Conservation (phyloP, 2,888 invertebrate genomes). For the Eupelmus urozonus region DNA sequence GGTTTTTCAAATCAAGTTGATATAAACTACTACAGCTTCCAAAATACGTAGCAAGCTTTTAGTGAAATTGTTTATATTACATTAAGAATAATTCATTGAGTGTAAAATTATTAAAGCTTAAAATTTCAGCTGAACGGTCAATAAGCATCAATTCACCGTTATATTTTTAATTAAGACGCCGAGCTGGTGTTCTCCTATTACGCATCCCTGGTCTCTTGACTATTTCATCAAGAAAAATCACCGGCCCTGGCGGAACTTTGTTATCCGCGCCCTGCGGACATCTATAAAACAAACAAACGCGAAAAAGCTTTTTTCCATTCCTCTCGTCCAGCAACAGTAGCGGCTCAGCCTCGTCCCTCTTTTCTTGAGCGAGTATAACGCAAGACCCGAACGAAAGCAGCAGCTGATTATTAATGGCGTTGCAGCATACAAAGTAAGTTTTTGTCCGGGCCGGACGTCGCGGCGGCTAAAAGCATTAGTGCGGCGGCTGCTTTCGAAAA, state of each 20-base stretch:
- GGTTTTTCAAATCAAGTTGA: no score
- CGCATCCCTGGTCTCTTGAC: background rate
- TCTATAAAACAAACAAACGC: conserved; percentile 51
- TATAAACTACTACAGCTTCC: no score
- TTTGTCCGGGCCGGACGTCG: conserved; percentile 56
- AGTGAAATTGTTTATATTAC: no score
- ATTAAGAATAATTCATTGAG: no score
- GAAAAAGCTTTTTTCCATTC: conserved; percentile 45
- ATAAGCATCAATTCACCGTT: background rate
- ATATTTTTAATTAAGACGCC: conserved; percentile 34
- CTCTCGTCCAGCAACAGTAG: background rate
- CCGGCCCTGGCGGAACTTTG: conserved; percentile 3
- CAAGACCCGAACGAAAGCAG: conserved; percentile 33
- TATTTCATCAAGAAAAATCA: conserved; percentile 31
- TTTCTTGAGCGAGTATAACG: background rate
- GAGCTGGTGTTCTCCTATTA: no score
- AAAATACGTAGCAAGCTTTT: no score
- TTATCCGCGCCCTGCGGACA: background rate
- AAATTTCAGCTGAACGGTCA: no score
- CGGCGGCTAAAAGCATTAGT: conserved; percentile 59
- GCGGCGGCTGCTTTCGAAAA: conserved; percentile 54
- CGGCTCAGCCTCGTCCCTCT: background rate
- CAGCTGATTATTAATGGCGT: conserved; percentile 60
- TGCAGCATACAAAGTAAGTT: conserved; percentile 58
- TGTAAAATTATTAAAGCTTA: no score